Conservation (phyloP, 2,797 vertebrate genomes). For the Cuniculus paca region DNA sequence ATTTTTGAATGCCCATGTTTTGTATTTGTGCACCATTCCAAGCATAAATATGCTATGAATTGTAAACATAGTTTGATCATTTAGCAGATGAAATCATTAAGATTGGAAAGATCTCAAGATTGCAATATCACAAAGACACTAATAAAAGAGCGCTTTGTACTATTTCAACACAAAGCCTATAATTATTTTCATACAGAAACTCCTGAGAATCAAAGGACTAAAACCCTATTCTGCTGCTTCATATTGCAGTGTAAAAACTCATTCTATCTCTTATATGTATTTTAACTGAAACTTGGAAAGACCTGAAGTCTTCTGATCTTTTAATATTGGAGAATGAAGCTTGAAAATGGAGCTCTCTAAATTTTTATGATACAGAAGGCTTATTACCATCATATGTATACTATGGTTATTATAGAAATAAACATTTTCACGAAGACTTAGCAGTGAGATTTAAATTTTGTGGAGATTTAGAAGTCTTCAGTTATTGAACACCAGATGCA, state of each 20-base stretch:
- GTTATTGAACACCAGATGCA: constrained; percentile 67
- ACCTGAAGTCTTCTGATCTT: constrained; percentile 66
- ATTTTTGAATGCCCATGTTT: neutral
- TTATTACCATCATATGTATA: constrained; percentile 73
- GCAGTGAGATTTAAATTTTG: constrained; percentile 48
- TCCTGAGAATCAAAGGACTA: neutral
- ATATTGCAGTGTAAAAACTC: neutral
- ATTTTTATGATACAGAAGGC: constrained; percentile 60
- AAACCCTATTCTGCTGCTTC: neutral
- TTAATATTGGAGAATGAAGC: neutral
- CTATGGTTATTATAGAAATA: constrained; percentile 72
- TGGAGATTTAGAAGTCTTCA: constrained; percentile 75
- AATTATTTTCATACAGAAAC: neutral
- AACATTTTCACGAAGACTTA: constrained; percentile 70
- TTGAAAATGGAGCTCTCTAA: constrained; percentile 63
- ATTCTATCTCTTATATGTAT: neutral
- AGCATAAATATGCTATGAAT: neutral
- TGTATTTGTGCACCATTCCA: neutral
- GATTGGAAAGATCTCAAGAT: neutral
- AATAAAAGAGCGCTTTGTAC: neutral
- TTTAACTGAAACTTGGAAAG: constrained; percentile 57
- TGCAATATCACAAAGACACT: neutral
- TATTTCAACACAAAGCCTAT: neutral
- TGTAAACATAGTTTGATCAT: neutral
- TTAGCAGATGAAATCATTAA: neutral